Evolutionary conservation across 2,113 vertebrate species (phyloP).

Genomic region (Ciconia maguari): DNA sequence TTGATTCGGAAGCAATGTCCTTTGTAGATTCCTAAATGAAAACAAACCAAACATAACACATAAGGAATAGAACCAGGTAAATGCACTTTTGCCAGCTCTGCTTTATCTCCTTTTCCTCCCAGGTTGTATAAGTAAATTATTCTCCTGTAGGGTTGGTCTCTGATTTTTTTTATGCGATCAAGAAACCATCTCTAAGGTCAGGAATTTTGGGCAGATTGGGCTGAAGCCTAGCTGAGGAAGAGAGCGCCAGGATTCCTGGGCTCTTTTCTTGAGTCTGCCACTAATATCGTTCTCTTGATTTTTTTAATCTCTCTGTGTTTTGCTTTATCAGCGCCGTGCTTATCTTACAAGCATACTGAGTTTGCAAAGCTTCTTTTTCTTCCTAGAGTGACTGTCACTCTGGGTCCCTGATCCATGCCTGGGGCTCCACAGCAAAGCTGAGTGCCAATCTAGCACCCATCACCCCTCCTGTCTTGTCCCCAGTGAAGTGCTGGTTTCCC

Average conservation of each 20-base stretch:
- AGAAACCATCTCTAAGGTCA: background rate
- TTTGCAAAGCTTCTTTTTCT: background rate
- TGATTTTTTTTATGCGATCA: background rate
- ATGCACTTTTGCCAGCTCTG: background rate
- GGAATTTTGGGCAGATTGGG: background rate
- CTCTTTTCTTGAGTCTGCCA: background rate
- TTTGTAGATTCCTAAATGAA: conserved; percentile 86
- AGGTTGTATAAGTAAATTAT: background rate
- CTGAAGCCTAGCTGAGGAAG: background rate
- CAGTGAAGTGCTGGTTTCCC: background rate
- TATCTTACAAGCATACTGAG: background rate
- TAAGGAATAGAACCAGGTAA: background rate
- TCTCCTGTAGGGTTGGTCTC: background rate
- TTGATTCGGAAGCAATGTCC: conserved; percentile 97
- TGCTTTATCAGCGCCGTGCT: background rate
- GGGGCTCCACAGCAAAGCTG: background rate
- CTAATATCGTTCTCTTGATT: background rate
- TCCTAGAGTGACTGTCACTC: background rate
- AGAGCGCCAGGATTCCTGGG: background rate
- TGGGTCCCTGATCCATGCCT: background rate
- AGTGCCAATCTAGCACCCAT: background rate
- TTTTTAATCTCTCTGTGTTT: conserved; percentile 17
- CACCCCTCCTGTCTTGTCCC: background rate
- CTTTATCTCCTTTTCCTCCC: background rate
- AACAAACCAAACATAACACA: background rate